These are phyloP conservation scores for Aythya baeri DNA, from an alignment of 2,113 vertebrate genomes.

Conservation along the genomic window DNA sequence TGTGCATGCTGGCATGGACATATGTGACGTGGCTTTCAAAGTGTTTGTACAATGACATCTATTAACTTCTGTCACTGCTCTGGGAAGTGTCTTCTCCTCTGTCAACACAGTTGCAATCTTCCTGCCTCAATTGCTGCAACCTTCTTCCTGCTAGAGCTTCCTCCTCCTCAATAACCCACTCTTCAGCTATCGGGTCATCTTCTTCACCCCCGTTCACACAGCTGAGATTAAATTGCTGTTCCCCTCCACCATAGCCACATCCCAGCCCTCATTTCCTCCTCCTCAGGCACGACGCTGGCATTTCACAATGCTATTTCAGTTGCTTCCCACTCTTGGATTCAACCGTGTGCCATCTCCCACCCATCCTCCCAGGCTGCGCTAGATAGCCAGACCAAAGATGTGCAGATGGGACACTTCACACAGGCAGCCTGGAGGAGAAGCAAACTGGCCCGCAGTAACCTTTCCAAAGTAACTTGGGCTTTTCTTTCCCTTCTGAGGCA, in stretches of 20 bases:
- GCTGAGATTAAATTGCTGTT: background rate
- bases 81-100: background rate
- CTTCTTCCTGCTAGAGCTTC: background rate
- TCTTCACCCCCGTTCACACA: background rate
- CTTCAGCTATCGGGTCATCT: constrained; percentile 7
- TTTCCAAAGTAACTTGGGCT: background rate
- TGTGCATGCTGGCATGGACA: background rate
- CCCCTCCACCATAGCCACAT: background rate
- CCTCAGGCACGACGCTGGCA: constrained; percentile 59
- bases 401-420: constrained; percentile 27
- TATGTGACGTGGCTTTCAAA: background rate
- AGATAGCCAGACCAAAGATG: background rate
- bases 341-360: constrained; percentile 20
- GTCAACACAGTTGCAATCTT: background rate
- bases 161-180: constrained; percentile 5
- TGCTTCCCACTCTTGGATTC: constrained; percentile 59
- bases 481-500: background rate
- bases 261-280: constrained; percentile 31
- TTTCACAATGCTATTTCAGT: constrained; percentile 63
- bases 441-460: background rate
- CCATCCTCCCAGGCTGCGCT: background rate
- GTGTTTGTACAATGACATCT: background rate
- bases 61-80: background rate
- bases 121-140: background rate
- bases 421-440: background rate